Evolutionary conservation across 2,797 vertebrate genomes (phyloP).

Genomic region (Argyrosomus regius): DNA sequence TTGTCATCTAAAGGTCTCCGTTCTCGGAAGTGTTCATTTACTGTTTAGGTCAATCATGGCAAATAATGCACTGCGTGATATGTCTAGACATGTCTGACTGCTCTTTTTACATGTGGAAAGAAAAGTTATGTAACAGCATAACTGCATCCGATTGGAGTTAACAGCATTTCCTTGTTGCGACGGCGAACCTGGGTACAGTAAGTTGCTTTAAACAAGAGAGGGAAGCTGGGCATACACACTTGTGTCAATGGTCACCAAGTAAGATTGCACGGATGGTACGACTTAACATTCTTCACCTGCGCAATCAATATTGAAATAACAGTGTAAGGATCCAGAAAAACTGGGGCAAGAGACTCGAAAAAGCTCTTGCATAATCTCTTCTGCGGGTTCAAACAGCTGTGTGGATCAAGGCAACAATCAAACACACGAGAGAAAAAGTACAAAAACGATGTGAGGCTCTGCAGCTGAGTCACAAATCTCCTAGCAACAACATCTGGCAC

Average conservation of each 20-base stretch:
- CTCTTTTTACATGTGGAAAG: not conserved
- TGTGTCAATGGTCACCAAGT: slow-evolving; percentile 20
- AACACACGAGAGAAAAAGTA: slow-evolving; percentile 31
- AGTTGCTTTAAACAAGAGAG: slow-evolving; percentile 30
- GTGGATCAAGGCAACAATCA: slow-evolving; percentile 61
- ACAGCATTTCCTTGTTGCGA: slow-evolving; percentile 35
- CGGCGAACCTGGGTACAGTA: slow-evolving; percentile 14
- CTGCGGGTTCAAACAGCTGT: slow-evolving; percentile 57
- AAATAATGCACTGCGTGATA: slow-evolving; percentile 32
- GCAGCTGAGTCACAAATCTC: slow-evolving; percentile 55
- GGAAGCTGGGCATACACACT: slow-evolving; percentile 43
- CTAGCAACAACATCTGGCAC: slow-evolving; percentile 62
- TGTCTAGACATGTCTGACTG: slow-evolving; percentile 34
- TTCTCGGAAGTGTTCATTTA: slow-evolving; percentile 29
- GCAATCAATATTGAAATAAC: slow-evolving; percentile 39
- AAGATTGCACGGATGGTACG: not conserved
- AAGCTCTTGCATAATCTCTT: slow-evolving; percentile 55
- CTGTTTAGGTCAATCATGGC: slow-evolving; percentile 29
- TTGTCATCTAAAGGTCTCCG: slow-evolving; percentile 4
- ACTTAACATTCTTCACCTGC: slow-evolving; percentile 40
- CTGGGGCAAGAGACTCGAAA: slow-evolving; percentile 21
- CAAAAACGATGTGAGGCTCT: slow-evolving; percentile 49
- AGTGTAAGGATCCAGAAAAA: slow-evolving; percentile 22
- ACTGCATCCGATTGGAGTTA: slow-evolving; percentile 2
- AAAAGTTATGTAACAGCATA: slow-evolving; percentile 5